Base-by-base conservation (phyloP, 2,113 vertebrate genomes). In the Peucedramus taeniatus region DNA sequence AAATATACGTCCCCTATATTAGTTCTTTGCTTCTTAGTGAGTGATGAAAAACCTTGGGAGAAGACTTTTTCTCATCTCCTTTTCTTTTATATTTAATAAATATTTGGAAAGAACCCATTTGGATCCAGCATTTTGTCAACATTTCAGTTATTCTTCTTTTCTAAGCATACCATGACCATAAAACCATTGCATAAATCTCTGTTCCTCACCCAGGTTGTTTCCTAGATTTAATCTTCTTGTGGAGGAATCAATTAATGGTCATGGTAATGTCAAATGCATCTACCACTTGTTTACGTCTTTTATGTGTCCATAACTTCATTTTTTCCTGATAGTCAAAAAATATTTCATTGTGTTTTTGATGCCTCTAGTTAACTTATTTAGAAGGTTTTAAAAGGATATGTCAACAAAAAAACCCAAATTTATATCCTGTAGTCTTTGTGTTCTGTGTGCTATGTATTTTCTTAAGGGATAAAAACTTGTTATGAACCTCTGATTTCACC, bases 391-490 rank as follows among this genome's bases (percentile, higher is more conserved):
- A 66, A 88, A 76, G n/a, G 7, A 88, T 44, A 47, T 0, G 0
- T 31, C 24, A 90, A 35, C 18, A 91, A 40, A 42, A 7, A 80
- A 50, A 11, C 59, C 13, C 10, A 92, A 80, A 95, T 53, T 79
- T 81, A 33, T 77, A 17, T 37, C 17, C 22, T 51, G 31, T 42
- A 77, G 75, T 40, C 54, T 85, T 27, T 76, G 44, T 72, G 28
- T 76, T 92, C 13, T 86, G 28, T 92, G 76, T 74, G 37, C 13
- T 90, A 33, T 71, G 37, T 89, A 88, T 68, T 68, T 93, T 74
- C 54, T 88, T n/a, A 95, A 93, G 72, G 79, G 23, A 79, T 91
- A 59, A 96, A 95, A 91, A 89, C 35, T 93, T 87, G 31, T 44
- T 53, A 93, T n/a, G 33, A 94, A 76, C 88, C 45, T 94, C 21